Evolutionary conservation across 2,113 vertebrate species (phyloP).

Genomic region (Furnarius figulus): DNA sequence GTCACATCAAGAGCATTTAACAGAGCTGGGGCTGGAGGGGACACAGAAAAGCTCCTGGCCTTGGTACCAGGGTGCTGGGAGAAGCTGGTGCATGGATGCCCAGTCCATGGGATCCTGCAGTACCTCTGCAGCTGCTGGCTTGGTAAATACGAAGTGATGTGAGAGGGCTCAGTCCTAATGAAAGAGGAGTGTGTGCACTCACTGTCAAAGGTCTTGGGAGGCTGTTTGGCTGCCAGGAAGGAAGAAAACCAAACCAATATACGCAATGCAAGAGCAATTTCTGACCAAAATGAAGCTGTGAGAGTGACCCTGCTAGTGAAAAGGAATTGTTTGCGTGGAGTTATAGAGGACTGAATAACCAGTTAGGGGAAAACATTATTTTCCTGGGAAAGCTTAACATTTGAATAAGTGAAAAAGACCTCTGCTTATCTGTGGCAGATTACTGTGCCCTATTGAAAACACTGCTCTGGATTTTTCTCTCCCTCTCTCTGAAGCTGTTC

Average conservation of each 20-base stretch:
- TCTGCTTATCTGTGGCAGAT: slow-evolving; percentile 12
- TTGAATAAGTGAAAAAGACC: slow-evolving; percentile 39
- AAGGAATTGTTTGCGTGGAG: neutral
- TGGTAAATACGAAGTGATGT: neutral
- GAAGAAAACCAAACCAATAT: neutral
- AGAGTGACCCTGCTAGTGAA: neutral
- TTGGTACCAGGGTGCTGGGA: neutral
- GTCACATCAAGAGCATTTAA: neutral
- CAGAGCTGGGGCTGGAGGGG: neutral
- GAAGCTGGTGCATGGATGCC: neutral
- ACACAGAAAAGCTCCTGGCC: accelerated
- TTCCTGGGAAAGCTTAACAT: slow-evolving; percentile 54
- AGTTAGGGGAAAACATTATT: slow-evolving; percentile 31
- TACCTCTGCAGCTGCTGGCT: neutral
- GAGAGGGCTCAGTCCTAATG: neutral
- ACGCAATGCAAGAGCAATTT: neutral
- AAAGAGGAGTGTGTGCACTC: neutral
- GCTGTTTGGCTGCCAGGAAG: neutral
- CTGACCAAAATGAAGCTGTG: neutral
- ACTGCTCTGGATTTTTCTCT: slow-evolving; percentile 23
- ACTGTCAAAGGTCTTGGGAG: slow-evolving; percentile 4
- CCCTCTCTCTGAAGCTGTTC: neutral
- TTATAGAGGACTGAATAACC: neutral
- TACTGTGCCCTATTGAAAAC: neutral
- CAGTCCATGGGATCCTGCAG: neutral